Percentiles rank a stretch among this genome's conserved stretches.
Evolutionary conservation across 2,888 invertebrate species (phyloP).

Genomic region (Oxytorus armatus): DNA sequence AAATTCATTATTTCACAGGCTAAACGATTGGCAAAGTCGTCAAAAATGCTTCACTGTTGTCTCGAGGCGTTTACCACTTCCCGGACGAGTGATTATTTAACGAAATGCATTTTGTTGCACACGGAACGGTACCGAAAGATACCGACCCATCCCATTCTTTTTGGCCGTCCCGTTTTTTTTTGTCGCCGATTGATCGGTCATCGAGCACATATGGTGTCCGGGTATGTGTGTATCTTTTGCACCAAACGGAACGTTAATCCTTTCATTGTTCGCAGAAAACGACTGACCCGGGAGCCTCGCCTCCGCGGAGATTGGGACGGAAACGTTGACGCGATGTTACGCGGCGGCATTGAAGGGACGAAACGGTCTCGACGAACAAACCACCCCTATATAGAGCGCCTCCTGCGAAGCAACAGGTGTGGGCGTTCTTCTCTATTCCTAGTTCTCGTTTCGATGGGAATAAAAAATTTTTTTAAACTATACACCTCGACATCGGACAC

Average conservation of each 20-base stretch:
- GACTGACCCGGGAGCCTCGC: constrained; percentile 23
- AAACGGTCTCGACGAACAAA: constrained; percentile 6
- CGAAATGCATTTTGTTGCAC: too few relatives aligned
- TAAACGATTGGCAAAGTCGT: too few relatives aligned
- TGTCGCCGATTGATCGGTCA: constrained; percentile 50
- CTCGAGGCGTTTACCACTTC: too few relatives aligned
- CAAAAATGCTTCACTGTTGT: too few relatives aligned
- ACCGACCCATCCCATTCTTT: constrained; percentile 41
- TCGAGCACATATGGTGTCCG: too few relatives aligned
- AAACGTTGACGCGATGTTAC: constrained; percentile 2
- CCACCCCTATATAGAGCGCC: constrained; percentile 38
- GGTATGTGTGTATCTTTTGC: constrained; percentile 5
- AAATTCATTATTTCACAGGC: too few relatives aligned
- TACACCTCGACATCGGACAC: too few relatives aligned
- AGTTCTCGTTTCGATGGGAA: too few relatives aligned
- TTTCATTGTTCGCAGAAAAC: constrained; percentile 50
- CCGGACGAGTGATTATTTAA: too few relatives aligned
- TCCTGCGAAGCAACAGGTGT: constrained; percentile 74
- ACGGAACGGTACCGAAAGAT: constrained; percentile 46
- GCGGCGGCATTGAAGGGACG: neutral
- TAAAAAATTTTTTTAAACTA: too few relatives aligned
- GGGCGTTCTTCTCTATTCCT: constrained; percentile 64
- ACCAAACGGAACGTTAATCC: constrained; percentile 38
- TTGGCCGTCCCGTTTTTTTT: constrained; percentile 76
- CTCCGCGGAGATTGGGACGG: constrained; percentile 19